Conservation (phyloP, 2,888 invertebrate genomes). For the Tetheella fluctuosa region DNA sequence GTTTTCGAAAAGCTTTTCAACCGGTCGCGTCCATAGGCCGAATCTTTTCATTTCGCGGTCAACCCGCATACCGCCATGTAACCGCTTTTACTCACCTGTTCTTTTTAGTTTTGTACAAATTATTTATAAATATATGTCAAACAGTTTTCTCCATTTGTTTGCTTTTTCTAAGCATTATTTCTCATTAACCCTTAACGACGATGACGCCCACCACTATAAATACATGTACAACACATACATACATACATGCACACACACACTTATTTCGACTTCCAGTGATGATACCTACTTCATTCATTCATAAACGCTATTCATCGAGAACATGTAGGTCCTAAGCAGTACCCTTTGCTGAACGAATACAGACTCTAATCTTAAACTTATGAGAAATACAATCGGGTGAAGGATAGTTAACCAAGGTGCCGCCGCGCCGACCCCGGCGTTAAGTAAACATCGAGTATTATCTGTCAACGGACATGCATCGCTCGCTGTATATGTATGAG, state of each 20-base stretch:
- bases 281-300: constrained; percentile 79
- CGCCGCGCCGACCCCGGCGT: constrained; percentile 74
- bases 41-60: constrained; percentile 73
- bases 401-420: constrained; percentile 38
- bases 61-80: constrained; percentile 72
- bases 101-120: constrained; percentile 41
- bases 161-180: not conserved
- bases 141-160: not conserved
- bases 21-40: constrained; percentile 55
- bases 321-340: constrained; percentile 62
- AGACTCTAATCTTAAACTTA: constrained; percentile 58
- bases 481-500: constrained; percentile 56
- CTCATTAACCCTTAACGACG: not conserved
- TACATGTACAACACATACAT: constrained; percentile 56
- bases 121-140: not conserved
- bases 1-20: constrained; percentile 63
- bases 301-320: constrained; percentile 63
- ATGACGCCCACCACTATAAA: constrained; percentile 16
- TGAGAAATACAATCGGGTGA: constrained; percentile 54
- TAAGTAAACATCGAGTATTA: constrained; percentile 83
- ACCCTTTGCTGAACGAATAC: constrained; percentile 52
- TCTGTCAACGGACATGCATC: constrained; percentile 81
- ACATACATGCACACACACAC: constrained; percentile 59
- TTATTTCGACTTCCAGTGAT: constrained; percentile 74
- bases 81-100: constrained; percentile 54